A percentile compares a stretch with the other conserved stretches of the same genome.
These are phyloP conservation scores for Forbesichthys papilliferus DNA, from an alignment of 2,113 vertebrate species.

Conservation along the genomic window DNA sequence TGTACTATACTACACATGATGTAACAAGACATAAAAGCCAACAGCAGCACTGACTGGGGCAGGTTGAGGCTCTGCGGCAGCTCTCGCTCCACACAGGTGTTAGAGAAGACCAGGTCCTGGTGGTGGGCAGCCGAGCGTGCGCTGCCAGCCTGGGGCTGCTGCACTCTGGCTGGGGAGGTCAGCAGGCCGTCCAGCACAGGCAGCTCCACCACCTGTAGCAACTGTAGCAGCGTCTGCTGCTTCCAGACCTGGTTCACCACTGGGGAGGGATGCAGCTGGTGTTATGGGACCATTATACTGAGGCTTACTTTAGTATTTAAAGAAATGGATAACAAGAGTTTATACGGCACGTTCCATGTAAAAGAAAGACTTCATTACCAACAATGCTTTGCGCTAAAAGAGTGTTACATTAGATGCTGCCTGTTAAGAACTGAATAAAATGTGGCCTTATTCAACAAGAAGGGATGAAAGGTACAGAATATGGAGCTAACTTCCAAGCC, in stretches of 20 bases:
- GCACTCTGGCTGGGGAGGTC: conserved; percentile 71
- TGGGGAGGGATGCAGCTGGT: conserved; percentile 34
- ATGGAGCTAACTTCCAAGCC: not conserved
- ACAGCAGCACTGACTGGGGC: conserved; percentile 72
- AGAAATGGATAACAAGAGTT: too few species aligned
- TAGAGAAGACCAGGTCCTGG: conserved; percentile 83
- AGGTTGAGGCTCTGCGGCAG: conserved; percentile 74
- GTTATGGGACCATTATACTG: too few species aligned
- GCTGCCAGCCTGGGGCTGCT: conserved; percentile 49
- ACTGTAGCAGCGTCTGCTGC: conserved; percentile 81
- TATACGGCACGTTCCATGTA: too few species aligned
- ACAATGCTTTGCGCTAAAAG: too few species aligned
- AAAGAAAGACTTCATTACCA: too few species aligned
- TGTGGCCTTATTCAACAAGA: too few species aligned
- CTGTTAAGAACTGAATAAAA: too few species aligned
- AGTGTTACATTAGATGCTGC: too few species aligned
- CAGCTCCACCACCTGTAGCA: conserved; percentile 84
- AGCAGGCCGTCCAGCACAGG: conserved; percentile 83
- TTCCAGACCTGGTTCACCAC: conserved; percentile 84
- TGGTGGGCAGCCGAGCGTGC: conserved; percentile 57
- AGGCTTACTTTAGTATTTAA: too few species aligned
- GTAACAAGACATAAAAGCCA: not conserved
- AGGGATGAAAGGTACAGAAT: too few species aligned
- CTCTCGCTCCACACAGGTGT: conserved; percentile 84
- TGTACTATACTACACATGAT: not conserved